Evolutionary conservation across 1,140 invertebrate genomes (phyloP), one percentile per base, ranked within the genome.

Genomic region (Prorops nasuta): DNA sequence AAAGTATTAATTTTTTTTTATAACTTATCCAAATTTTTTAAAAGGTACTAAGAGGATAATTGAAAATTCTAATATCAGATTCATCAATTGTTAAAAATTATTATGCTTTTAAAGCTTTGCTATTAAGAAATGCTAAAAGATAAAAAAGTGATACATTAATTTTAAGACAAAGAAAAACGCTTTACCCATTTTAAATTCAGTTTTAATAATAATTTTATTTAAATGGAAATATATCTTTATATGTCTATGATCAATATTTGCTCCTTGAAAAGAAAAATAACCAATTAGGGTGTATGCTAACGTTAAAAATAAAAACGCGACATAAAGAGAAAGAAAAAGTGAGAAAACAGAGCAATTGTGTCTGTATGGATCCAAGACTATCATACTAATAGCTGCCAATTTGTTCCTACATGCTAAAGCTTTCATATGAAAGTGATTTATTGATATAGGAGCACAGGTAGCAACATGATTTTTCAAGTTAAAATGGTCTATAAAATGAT

Each of bases 321-420:
- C 44, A 24, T 64, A 61, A 69, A 48, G 42, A 51, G 47, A 60
- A 57, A 61, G 40, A 61, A 22, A 28, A 51, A 36, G 47, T 54
- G 49, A 44, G 55, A 39, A 55, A 58, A 55, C 66, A 64, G 63
- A 60, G 60, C 43, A 35, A 46, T 61, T 58, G 52, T 60, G 49
- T 69, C 49, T 58, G 50, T 66, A 59, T 32, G 46, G 65, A 50
- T 65, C 51, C 47, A 38, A 46, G 37, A 35, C 48, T 53, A 46
- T 61, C 53, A 54, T 40, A 36, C 44, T 54, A 42, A 56, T 55
- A 57, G 66, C 62, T 64, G 54, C 65, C 66, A 65, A 63, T 52
- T 69, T 63, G 60, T 72, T 67, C 56, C 59, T 67, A 66, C 49
- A 34, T 52, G 57, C 53, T 54, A 59, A 36, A 61, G 45, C 47